Conservation (phyloP, 30 jellyfish, hydroid and myxozoan species). For the Hydractinia echinata region DNA sequence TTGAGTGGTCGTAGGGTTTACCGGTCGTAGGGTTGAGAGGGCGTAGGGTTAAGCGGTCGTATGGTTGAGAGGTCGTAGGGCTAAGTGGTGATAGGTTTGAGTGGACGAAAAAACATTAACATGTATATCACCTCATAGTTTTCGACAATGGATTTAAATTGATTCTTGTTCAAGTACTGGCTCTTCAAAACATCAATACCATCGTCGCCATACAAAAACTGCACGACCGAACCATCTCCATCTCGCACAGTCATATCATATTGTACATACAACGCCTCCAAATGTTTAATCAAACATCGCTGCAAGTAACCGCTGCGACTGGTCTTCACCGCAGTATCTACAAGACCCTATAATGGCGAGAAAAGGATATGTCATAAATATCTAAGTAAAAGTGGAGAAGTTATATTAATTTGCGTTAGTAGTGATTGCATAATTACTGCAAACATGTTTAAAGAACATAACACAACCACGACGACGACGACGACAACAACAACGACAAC, state of each 20-base stretch:
- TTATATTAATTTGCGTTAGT: too few species aligned
- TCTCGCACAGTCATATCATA: slow-evolving; percentile 98
- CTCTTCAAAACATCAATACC: slow-evolving; percentile 91
- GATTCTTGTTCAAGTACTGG: slow-evolving; percentile 66
- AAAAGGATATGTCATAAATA: too few species aligned
- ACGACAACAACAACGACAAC: too few species aligned
- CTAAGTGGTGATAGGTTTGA: too few species aligned
- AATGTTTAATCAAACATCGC: slow-evolving; percentile 96
- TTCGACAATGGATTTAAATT: slow-evolving; percentile 71
- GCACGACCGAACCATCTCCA: slow-evolving; percentile 99
- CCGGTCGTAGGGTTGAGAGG: too few species aligned
- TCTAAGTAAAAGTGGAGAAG: too few species aligned
- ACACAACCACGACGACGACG: too few species aligned
- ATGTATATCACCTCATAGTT: slow-evolving; percentile 53
- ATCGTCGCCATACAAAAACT: slow-evolving; percentile 98
- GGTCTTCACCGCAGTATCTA: slow-evolving; percentile 99
- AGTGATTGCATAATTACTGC: too few species aligned
- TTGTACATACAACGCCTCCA: slow-evolving; percentile 95
- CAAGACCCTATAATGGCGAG: slow-evolving; percentile 68
- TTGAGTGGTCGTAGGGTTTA: too few species aligned
- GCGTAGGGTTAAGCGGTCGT: too few species aligned
- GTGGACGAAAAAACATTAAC: not conserved
- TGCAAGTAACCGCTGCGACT: slow-evolving; percentile 99
- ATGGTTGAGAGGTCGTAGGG: too few species aligned
- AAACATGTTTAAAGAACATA: too few species aligned